A percentile compares a stretch with the other conserved stretches of the same genome.
Evolutionary conservation across 2,888 invertebrate species (phyloP).

Genomic region (Mystacides longicornis): DNA sequence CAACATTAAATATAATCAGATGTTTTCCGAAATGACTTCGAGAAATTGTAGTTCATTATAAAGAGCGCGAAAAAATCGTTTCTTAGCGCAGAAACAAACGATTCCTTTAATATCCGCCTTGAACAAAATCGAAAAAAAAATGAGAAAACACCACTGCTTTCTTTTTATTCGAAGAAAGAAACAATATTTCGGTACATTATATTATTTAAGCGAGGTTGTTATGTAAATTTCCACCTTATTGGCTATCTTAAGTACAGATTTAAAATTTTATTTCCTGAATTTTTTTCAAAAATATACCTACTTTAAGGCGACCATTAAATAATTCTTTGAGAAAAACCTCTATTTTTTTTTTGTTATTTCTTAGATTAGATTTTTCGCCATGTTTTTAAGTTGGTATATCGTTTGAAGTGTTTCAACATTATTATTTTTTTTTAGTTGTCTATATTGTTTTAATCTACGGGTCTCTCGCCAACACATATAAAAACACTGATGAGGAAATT

Average conservation of each 20-base stretch:
- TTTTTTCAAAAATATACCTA: not conserved
- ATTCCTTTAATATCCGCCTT: constrained; percentile 9
- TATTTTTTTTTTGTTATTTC: not conserved
- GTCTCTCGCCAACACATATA: too few relatives aligned
- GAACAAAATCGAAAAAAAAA: constrained; percentile 13
- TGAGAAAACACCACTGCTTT: not conserved
- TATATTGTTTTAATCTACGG: too few relatives aligned
- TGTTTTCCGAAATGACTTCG: constrained; percentile 13
- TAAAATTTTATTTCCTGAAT: not conserved
- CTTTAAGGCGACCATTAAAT: not conserved
- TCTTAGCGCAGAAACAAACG: constrained; percentile 11
- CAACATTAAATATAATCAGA: constrained; percentile 18
- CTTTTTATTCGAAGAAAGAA: not conserved
- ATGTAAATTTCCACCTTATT: not conserved
- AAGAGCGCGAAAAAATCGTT: constrained; percentile 1
- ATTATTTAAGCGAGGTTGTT: not conserved
- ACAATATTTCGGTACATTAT: not conserved
- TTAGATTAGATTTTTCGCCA: not conserved
- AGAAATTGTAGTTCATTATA: constrained; percentile 8
- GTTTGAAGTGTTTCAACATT: too few relatives aligned
- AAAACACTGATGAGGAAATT: too few relatives aligned
- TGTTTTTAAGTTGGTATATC: not conserved
- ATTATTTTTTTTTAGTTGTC: too few relatives aligned
- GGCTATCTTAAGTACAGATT: not conserved
- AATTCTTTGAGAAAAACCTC: not conserved